These are phyloP conservation scores for Calycopis cecrops DNA, from an alignment of 1,140 invertebrate species.

Conservation along the genomic window DNA sequence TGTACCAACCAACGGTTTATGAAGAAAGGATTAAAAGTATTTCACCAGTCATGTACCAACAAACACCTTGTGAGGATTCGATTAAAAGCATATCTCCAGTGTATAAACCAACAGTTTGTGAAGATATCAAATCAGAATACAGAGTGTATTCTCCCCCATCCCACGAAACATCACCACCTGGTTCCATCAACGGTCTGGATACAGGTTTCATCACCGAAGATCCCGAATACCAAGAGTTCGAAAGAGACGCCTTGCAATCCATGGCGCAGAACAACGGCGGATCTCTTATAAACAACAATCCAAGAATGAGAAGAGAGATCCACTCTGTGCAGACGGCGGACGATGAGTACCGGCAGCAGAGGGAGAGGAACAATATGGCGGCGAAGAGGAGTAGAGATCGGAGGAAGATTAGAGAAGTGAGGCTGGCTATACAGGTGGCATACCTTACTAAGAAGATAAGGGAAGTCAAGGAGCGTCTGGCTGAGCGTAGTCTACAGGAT, in stretches of 20 bases:
- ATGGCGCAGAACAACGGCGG: slow-evolving; percentile 78
- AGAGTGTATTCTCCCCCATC: not conserved
- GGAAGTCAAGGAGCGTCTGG: slow-evolving; percentile 22
- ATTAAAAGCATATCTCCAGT: too few species aligned
- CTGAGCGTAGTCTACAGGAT: not conserved
- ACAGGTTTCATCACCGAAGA: slow-evolving; percentile 49
- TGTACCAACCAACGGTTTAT: too few species aligned
- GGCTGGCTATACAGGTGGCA: slow-evolving; percentile 91
- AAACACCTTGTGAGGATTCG: too few species aligned
- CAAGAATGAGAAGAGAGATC: slow-evolving; percentile 78
- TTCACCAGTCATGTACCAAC: too few species aligned
- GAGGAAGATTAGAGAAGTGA: slow-evolving; percentile 92
- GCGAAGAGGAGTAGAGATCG: slow-evolving; percentile 95
- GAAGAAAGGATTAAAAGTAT: too few species aligned
- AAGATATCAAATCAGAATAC: too few species aligned
- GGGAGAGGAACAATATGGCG: slow-evolving; percentile 95
- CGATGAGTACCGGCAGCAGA: slow-evolving; percentile 90
- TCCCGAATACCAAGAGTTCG: slow-evolving; percentile 80
- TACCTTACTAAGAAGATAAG: slow-evolving; percentile 75
- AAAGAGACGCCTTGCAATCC: slow-evolving; percentile 79
- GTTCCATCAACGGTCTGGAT: slow-evolving; percentile 6
- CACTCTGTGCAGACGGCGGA: slow-evolving; percentile 56
- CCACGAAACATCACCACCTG: slow-evolving; percentile 1
- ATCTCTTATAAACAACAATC: slow-evolving; percentile 75
- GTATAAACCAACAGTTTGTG: too few species aligned